Conservation (phyloP, 53 echinoderm and acorn worm species). For the Paracentrotus lividus region DNA sequence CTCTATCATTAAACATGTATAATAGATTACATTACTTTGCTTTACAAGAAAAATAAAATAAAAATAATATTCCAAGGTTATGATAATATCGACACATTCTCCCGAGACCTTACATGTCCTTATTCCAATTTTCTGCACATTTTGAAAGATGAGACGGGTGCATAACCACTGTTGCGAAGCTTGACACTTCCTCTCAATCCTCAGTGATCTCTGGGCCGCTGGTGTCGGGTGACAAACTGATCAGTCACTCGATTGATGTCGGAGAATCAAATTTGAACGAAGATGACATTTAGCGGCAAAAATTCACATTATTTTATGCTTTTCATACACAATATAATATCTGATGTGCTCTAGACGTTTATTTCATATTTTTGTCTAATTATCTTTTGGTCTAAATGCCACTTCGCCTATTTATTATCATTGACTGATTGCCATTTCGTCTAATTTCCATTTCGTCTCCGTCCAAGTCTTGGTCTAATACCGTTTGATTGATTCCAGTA, state of each 20-base stretch:
- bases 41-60: background rate
- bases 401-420: background rate
- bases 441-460: too few species aligned
- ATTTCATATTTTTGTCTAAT: background rate
- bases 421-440: too few species aligned
- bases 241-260: background rate
- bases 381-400: background rate
- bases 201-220: background rate
- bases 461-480: too few species aligned
- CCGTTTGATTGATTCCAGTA: too few species aligned
- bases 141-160: slow-evolving; percentile 7
- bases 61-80: background rate
- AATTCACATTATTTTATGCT: too few species aligned
- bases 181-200: background rate
- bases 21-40: background rate
- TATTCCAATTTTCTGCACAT: background rate
- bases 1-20: too few species aligned
- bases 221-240: background rate
- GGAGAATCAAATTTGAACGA: background rate
- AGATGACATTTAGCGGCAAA: too few species aligned
- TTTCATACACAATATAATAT: too few species aligned
- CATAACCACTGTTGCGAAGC: background rate
- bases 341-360: background rate
- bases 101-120: background rate
- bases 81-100: background rate